These are phyloP conservation scores for Micronycteris hirsuta DNA, from an alignment of 2,113 vertebrate species.

Conservation along the genomic window DNA sequence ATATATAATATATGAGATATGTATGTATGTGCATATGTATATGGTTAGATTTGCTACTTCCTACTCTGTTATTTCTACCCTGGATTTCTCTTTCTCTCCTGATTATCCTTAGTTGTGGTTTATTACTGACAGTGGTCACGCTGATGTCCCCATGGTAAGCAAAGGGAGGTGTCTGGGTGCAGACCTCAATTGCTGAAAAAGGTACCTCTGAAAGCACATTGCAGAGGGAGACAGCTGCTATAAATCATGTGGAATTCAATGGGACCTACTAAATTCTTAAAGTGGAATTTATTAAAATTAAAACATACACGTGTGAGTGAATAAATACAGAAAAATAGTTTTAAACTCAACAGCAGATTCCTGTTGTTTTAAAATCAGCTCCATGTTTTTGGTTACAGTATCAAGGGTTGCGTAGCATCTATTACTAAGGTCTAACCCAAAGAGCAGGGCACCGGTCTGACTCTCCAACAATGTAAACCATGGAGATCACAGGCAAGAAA, in stretches of 20 bases:
- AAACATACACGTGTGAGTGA: neutral
- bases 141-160: neutral
- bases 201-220: neutral
- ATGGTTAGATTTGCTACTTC: neutral
- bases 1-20: neutral
- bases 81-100: neutral
- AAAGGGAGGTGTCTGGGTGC: neutral
- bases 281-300: conserved; percentile 38
- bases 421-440: neutral
- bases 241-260: conserved; percentile 40
- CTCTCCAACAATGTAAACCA: neutral
- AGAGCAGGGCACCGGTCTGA: neutral
- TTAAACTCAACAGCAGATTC: neutral
- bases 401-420: neutral
- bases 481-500: neutral
- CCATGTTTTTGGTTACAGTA: neutral
- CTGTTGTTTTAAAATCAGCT: neutral
- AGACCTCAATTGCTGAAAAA: neutral
- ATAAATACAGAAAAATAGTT: neutral
- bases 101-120: neutral
- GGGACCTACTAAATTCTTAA: conserved; percentile 1
- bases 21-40: too few relatives aligned
- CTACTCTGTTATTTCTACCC: neutral
- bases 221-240: conserved; percentile 2
- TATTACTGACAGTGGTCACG: neutral